Percentiles rank a stretch among this genome's conserved stretches.
Conservation (phyloP, 2,113 vertebrate species). For the Lophura nycthemera region DNA sequence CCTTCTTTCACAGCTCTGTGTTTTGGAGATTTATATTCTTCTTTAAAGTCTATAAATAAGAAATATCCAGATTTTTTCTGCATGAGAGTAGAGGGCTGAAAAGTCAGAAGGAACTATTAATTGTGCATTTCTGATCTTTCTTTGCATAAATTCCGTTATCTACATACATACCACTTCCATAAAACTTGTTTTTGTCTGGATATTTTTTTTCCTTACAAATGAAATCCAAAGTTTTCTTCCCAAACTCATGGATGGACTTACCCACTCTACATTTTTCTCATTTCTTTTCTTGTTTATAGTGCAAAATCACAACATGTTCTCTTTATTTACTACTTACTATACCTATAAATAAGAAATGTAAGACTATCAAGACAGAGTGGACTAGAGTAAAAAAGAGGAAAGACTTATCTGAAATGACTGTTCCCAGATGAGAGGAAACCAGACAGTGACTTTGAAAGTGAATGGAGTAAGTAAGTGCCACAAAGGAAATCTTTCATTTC, state of each 20-base stretch:
- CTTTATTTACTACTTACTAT: conserved; percentile 48
- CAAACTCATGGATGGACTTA: background rate
- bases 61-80: conserved; percentile 21
- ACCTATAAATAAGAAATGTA: conserved; percentile 43
- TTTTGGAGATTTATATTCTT: conserved; percentile 74
- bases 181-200: conserved; percentile 14
- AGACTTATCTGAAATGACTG: conserved; percentile 15
- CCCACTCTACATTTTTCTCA: background rate
- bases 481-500: background rate
- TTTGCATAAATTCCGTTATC: conserved; percentile 47
- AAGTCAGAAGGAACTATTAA: conserved; percentile 55
- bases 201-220: conserved; percentile 20
- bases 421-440: background rate
- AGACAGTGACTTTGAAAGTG: background rate
- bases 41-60: conserved; percentile 71
- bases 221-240: conserved; percentile 17
- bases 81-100: background rate
- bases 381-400: background rate
- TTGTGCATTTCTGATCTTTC: conserved; percentile 48
- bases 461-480: background rate
- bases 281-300: background rate
- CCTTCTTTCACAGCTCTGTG: conserved; percentile 62
- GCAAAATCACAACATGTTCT: background rate
- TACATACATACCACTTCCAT: background rate
- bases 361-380: background rate